Evolutionary conservation across 2,113 vertebrate genomes (phyloP).

Genomic region (Isichthys henryi): DNA sequence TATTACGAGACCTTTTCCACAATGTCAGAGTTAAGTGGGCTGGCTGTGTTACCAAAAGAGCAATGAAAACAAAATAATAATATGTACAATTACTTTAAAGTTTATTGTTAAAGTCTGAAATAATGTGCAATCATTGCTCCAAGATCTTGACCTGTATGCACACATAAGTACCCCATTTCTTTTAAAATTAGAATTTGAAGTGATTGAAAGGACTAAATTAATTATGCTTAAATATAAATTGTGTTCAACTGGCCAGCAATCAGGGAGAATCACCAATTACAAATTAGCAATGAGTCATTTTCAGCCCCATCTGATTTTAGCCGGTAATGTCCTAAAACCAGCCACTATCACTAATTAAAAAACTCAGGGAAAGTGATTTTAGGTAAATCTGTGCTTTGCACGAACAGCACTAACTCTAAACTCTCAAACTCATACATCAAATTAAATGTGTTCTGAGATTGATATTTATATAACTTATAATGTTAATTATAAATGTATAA

Average conservation of each 20-base stretch:
- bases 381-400: neutral
- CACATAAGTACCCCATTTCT: neutral
- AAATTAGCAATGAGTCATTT: neutral
- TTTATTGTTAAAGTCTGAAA: neutral
- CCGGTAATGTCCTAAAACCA: neutral
- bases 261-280: neutral
- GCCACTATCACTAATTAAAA: neutral
- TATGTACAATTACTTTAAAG: neutral
- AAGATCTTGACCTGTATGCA: neutral
- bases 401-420: neutral
- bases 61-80: neutral
- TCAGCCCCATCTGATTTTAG: neutral
- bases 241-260: neutral
- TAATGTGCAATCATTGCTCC: neutral
- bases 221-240: neutral
- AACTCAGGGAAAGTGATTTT: neutral
- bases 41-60: neutral
- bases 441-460: neutral
- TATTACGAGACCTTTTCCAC: neutral
- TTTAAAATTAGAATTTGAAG: neutral
- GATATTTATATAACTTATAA: neutral
- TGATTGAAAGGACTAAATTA: neutral
- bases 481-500: neutral
- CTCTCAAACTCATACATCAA: neutral
- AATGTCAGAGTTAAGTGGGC: neutral